Percentiles rank a stretch among this genome's conserved stretches.
Evolutionary conservation across 2,888 invertebrate species (phyloP).

Genomic region (Himalopsyche kuldschensis): DNA sequence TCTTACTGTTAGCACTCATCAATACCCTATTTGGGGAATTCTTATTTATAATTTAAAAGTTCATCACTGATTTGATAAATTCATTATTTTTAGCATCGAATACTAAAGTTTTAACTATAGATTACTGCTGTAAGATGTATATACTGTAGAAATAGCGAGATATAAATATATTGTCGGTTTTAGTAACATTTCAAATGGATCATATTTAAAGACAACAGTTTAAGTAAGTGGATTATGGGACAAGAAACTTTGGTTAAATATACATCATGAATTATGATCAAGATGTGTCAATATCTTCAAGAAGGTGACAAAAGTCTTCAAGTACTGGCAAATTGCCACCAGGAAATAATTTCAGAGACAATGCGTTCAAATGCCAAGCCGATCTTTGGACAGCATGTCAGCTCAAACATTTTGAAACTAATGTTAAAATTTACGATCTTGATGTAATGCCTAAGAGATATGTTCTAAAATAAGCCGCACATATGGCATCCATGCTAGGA

Average conservation of each 20-base stretch:
- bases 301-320: not conserved
- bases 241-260: not conserved
- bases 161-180: too few relatives aligned
- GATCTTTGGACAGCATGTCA: not conserved
- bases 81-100: too few relatives aligned
- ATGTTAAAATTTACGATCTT: not conserved
- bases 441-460: not conserved
- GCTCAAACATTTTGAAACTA: not conserved
- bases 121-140: too few relatives aligned
- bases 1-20: too few relatives aligned
- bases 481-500: not conserved
- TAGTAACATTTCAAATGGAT: too few relatives aligned
- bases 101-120: too few relatives aligned
- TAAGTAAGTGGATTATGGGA: too few relatives aligned
- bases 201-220: too few relatives aligned
- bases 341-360: conserved; percentile 22
- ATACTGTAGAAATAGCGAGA: too few relatives aligned
- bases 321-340: conserved; percentile 14
- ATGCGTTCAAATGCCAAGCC: conserved; percentile 11
- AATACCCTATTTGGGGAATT: too few relatives aligned
- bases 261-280: not conserved
- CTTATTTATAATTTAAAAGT: too few relatives aligned
- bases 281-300: not conserved
- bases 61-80: too few relatives aligned
- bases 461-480: not conserved